Evolutionary conservation across 53 echinoderm and acorn worm genomes (phyloP).

Genomic region (Echinarachnius parma): DNA sequence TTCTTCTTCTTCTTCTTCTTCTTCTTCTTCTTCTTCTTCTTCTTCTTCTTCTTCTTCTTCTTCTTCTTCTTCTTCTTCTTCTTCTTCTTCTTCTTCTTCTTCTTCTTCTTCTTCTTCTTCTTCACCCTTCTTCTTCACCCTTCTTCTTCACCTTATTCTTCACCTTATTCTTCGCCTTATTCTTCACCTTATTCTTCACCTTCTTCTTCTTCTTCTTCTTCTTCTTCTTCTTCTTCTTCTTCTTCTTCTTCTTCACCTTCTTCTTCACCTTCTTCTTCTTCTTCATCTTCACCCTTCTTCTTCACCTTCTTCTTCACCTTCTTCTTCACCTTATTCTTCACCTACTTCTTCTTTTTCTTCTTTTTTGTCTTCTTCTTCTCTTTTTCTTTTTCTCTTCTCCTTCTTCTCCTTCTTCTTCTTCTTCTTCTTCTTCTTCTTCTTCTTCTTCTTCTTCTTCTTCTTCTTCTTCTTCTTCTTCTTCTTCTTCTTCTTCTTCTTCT

Average conservation of each 20-base stretch:
- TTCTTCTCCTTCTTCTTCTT: neutral
- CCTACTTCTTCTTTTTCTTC: neutral
- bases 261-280: neutral
- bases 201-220: neutral
- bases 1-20: neutral
- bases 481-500: neutral
- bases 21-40: neutral
- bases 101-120: neutral
- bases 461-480: neutral
- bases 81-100: neutral
- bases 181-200: neutral
- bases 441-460: neutral
- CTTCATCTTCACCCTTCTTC: no score
- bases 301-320: neutral
- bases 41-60: conserved; percentile 5
- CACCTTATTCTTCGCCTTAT: neutral
- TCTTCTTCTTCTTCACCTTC: neutral
- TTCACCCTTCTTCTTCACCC: neutral
- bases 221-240: neutral
- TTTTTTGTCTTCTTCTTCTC: neutral
- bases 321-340: neutral
- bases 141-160: neutral
- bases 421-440: neutral
- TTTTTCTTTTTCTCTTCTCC: neutral
- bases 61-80: conserved; percentile 11